Base-by-base conservation (phyloP, 1,140 invertebrate genomes). In the Meloidogyne hapla region DNA sequence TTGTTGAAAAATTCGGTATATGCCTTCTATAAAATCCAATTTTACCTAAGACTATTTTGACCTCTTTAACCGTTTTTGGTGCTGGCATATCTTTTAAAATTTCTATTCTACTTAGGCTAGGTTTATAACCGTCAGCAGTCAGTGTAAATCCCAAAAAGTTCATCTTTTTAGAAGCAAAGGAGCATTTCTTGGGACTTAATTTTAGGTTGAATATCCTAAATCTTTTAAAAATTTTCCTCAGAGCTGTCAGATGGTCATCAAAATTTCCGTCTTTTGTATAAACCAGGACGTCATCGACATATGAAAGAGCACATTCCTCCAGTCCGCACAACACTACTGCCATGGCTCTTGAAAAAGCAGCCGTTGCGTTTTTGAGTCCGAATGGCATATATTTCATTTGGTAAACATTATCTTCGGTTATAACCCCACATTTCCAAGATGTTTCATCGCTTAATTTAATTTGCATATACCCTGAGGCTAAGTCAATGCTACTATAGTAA, bases 1-100 rank as follows among this genome's bases (percentile, higher is more conserved):
- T 71, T 69, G 56, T 21, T 0, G 72, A 72, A 26, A 74, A 74
- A 21, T 67, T 26, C 15, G 69, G 72, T 6, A 74, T 33, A 21
- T 69, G 62, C 25, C 25, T 72, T 25, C 62, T 40, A 1, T 23
- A 74, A 45, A 74, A 74, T 18, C 26, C 28, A 2, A 26, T 21
- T 21, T 25, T 65, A 0, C 73, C 73, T 3, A 40, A 10, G 0
- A 74, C n/a, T 72, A 21, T n/a, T 48, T 69, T 74, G n/a, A 74
- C 9, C 25, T 69, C 73, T 10, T 13, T 74, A 13, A 74, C 40
- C 9, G 26, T 69, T 25, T 18, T 71, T 10, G 73, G 73, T 15
- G 2, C 2, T 4, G 18, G 66, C 2, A 74, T 2, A 1, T 68
- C 12, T 33, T 10, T 21, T 10, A 74, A 48, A 18, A 25, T 26